phyloP scores from a whole-genome alignment of 2,113 vertebrate species.

The Theristicus caerulescens region DNA sequence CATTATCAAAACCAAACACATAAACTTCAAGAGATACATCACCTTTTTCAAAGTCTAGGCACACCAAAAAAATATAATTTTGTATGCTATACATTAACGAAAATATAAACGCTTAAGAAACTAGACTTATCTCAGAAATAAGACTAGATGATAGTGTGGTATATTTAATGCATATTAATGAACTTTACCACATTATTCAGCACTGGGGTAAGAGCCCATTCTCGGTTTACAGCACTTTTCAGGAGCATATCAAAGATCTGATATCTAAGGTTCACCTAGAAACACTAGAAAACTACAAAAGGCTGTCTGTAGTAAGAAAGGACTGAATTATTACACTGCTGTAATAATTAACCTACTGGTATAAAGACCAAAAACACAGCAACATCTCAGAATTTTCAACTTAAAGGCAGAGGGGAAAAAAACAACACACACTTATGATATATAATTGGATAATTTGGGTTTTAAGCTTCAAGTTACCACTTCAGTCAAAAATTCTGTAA shows the following conservation, averaged over 20 bases:
- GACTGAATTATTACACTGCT: not conserved
- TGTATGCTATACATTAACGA: not conserved
- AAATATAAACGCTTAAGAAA: not conserved
- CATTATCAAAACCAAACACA: not conserved
- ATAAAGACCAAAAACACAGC: not conserved
- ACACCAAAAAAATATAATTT: not conserved
- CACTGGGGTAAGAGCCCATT: not conserved
- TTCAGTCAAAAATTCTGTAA: conserved; percentile 31
- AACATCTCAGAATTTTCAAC: not conserved
- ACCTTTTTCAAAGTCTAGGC: not conserved
- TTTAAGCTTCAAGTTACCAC: not conserved
- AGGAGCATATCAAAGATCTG: not conserved
- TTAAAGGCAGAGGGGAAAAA: not conserved
- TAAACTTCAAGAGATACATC: not conserved
- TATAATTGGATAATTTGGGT: not conserved
- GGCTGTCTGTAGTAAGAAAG: not conserved
- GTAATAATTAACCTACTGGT: not conserved
- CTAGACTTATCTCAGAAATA: not conserved
- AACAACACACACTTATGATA: not conserved
- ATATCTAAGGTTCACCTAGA: not conserved
- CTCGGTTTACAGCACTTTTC: not conserved
- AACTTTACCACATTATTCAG: not conserved
- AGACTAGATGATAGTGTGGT: not conserved
- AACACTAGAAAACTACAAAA: not conserved
- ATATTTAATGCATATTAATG: not conserved